Conservation (phyloP, 2,888 invertebrate genomes). For the Mythimna albipuncta region DNA sequence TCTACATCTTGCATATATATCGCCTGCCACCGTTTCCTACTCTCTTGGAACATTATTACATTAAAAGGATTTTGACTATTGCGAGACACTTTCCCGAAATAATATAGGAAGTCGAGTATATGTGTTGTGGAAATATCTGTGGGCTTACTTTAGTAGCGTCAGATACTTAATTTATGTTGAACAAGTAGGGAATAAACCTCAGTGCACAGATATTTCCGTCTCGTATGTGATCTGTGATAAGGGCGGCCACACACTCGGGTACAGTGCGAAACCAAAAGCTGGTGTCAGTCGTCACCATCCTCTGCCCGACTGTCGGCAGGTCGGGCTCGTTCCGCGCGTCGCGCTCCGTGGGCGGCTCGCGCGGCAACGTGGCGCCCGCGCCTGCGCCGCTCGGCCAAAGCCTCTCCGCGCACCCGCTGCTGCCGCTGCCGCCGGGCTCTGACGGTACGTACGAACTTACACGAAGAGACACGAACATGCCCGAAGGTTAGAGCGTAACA, state of each 20-base stretch:
- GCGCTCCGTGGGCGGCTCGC: constrained; percentile 94
- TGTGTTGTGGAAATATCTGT: constrained; percentile 45
- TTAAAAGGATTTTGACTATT: neutral
- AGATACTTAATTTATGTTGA: neutral
- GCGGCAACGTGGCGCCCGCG: constrained; percentile 93
- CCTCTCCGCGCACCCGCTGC: constrained; percentile 98
- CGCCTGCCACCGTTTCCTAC: neutral
- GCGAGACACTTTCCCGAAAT: neutral
- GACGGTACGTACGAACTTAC: constrained; percentile 83
- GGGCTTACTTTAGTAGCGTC: neutral
- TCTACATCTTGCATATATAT: neutral
- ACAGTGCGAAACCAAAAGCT: constrained; percentile 80
- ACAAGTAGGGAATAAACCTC: neutral
- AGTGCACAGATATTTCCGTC: constrained; percentile 45
- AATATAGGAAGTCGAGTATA: constrained; percentile 43
- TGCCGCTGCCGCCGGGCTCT: constrained; percentile 95
- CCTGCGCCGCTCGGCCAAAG: constrained; percentile 92
- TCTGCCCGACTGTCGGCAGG: constrained; percentile 93
- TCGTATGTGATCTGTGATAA: constrained; percentile 33
- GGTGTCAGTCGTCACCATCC: constrained; percentile 85
- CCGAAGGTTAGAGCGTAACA: constrained; percentile 1
- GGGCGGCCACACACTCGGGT: constrained; percentile 60
- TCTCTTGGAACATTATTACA: neutral
- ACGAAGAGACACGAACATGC: constrained; percentile 7
- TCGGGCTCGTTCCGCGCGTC: constrained; percentile 98